Conservation (phyloP, 2,888 invertebrate species). For the Drosophila rellima region DNA sequence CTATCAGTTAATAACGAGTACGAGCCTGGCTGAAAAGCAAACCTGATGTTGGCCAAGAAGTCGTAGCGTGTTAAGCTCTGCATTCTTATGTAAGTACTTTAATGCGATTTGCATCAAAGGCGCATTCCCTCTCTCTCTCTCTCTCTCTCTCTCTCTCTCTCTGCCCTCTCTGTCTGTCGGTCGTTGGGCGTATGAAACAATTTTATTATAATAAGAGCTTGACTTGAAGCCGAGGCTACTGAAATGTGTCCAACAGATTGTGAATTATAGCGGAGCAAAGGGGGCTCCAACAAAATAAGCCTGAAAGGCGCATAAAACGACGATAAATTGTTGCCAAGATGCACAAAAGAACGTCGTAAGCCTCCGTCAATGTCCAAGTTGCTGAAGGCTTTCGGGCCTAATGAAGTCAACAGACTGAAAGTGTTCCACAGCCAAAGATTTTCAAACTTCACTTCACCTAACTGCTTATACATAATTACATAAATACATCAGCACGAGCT, state of each 20-base stretch:
- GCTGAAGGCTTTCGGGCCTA: conserved; percentile 46
- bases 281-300: conserved; percentile 22
- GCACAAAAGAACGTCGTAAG: conserved; percentile 18
- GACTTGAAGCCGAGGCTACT: conserved; percentile 34
- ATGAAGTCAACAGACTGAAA: conserved; percentile 40
- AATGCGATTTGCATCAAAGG: conserved; percentile 51
- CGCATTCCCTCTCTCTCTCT: conserved; percentile 27
- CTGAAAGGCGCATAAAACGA: conserved; percentile 47
- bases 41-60: conserved; percentile 30
- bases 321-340: conserved; percentile 40
- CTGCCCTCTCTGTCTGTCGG: conserved; percentile 1
- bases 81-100: conserved; percentile 49
- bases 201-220: conserved; percentile 51
- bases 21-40: conserved; percentile 29
- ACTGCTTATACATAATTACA: conserved; percentile 25
- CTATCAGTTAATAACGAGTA: conserved; percentile 45
- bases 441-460: conserved; percentile 15
- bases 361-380: conserved; percentile 45
- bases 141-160: neutral
- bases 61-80: conserved; percentile 38
- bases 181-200: conserved; percentile 48
- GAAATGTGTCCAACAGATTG: conserved; percentile 54
- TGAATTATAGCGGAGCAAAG: conserved; percentile 28
- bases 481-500: conserved; percentile 14
- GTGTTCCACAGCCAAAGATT: conserved; percentile 7